These are phyloP conservation scores for Littorina saxatilis DNA, from an alignment of 1,140 invertebrate species.

Conservation along the genomic window DNA sequence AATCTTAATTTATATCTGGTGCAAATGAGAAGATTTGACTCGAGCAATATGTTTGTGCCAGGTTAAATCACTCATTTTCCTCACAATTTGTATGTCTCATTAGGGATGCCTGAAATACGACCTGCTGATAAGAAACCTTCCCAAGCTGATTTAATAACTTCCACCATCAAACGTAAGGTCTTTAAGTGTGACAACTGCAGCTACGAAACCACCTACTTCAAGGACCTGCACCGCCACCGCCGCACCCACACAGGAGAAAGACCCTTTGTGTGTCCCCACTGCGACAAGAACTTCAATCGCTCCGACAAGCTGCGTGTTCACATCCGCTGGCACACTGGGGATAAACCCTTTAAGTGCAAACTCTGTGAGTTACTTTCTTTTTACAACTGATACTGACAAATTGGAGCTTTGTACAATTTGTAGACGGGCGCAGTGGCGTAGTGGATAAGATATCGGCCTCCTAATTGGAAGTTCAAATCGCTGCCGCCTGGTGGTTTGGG, in stretches of 20 bases:
- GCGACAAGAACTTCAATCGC: conserved; percentile 59
- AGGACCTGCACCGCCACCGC: conserved; percentile 69
- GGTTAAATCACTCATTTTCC: no score
- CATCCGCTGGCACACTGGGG: conserved; percentile 84
- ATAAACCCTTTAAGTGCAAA: conserved; percentile 92
- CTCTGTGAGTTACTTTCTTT: conserved; percentile 80
- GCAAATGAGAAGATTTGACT: no score
- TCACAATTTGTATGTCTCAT: no score
- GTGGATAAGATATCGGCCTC: no score
- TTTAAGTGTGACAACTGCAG: conserved; percentile 89
- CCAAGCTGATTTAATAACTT: neutral
- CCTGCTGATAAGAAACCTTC: neutral
- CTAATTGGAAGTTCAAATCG: no score
- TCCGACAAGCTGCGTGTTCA: conserved; percentile 67
- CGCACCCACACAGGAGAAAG: conserved; percentile 77
- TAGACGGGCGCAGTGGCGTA: no score
- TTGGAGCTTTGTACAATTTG: no score
- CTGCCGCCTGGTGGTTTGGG: no score
- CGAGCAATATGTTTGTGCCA: no score
- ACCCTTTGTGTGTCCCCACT: conserved; percentile 70
- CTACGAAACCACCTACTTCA: conserved; percentile 54
- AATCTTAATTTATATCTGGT: no score
- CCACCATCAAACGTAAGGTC: conserved; percentile 41
- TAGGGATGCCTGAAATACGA: neutral
- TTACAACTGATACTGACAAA: no score